Evolutionary conservation across 1,140 invertebrate species (phyloP).

Genomic region (Tetraneura akinire): DNA sequence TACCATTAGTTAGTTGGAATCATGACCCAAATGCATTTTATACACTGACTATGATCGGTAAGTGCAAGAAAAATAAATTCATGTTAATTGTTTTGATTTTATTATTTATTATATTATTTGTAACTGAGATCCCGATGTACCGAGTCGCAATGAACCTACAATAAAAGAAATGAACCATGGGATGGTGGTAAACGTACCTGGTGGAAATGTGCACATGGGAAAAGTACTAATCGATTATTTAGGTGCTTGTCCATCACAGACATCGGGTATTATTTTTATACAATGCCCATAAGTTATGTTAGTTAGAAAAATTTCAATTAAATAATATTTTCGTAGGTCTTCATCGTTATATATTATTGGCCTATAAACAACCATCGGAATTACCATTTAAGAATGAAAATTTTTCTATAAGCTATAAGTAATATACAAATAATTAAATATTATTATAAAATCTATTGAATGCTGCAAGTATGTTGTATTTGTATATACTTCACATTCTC

Average conservation of each 20-base stretch:
- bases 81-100: background rate
- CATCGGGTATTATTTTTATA: slow-evolving; percentile 63
- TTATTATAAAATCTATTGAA: too few species aligned
- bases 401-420: slow-evolving; percentile 65
- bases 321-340: slow-evolving; percentile 62
- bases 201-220: slow-evolving; percentile 70
- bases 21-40: slow-evolving; percentile 67
- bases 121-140: slow-evolving; percentile 82
- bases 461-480: too few species aligned
- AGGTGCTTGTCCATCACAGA: slow-evolving; percentile 81
- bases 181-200: slow-evolving; percentile 89
- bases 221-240: slow-evolving; percentile 77
- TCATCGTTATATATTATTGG: slow-evolving; percentile 86
- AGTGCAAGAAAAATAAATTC: background rate
- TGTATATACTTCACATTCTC: too few species aligned
- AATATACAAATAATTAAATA: too few species aligned
- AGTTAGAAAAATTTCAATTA: background rate
- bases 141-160: slow-evolving; percentile 74
- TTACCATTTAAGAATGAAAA: slow-evolving; percentile 72
- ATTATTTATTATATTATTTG: background rate
- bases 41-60: slow-evolving; percentile 74
- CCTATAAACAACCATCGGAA: slow-evolving; percentile 80
- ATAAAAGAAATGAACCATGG: slow-evolving; percentile 90
- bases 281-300: too few species aligned
- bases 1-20: slow-evolving; percentile 67